Percentiles rank a stretch among this genome's conserved stretches.
phyloP scores from a whole-genome alignment of 2,888 invertebrate genomes.

The Alentia gelatinosa region DNA sequence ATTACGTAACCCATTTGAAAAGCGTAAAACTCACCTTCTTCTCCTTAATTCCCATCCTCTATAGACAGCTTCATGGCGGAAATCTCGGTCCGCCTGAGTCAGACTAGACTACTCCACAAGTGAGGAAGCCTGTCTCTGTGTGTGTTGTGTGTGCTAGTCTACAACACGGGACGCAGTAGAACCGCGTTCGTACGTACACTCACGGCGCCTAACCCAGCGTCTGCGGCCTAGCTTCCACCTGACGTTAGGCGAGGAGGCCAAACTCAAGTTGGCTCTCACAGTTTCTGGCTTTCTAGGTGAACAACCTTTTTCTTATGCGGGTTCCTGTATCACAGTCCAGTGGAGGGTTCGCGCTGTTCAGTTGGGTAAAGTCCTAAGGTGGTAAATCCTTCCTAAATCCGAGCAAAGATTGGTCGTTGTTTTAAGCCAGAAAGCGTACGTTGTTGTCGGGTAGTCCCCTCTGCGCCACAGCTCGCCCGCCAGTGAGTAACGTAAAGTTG shows the following conservation, averaged over 20 bases:
- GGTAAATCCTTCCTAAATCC: conserved; percentile 12
- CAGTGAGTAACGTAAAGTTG: conserved; percentile 20
- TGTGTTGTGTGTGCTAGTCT: neutral
- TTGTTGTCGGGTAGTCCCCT: neutral
- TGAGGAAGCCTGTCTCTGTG: neutral
- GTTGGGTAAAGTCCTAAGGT: too few relatives aligned
- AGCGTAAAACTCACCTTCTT: conserved; percentile 49
- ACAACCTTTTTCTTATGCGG: too few relatives aligned
- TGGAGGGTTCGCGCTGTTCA: too few relatives aligned
- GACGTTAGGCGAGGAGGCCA: too few relatives aligned
- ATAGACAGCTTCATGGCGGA: neutral
- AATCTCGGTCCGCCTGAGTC: neutral
- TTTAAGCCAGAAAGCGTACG: neutral
- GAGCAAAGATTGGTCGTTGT: neutral
- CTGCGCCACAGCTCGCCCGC: neutral
- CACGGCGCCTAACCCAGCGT: too few relatives aligned
- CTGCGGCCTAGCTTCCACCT: too few relatives aligned
- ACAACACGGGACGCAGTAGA: too few relatives aligned
- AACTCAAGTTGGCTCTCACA: too few relatives aligned
- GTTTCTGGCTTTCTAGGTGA: too few relatives aligned
- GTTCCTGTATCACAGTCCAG: too few relatives aligned
- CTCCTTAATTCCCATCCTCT: conserved; percentile 45
- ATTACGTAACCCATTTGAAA: too few relatives aligned
- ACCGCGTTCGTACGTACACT: too few relatives aligned
- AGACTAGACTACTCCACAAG: neutral